Base-by-base conservation (phyloP, 2,888 invertebrate species). In the Synanthedon tipuliformis region DNA sequence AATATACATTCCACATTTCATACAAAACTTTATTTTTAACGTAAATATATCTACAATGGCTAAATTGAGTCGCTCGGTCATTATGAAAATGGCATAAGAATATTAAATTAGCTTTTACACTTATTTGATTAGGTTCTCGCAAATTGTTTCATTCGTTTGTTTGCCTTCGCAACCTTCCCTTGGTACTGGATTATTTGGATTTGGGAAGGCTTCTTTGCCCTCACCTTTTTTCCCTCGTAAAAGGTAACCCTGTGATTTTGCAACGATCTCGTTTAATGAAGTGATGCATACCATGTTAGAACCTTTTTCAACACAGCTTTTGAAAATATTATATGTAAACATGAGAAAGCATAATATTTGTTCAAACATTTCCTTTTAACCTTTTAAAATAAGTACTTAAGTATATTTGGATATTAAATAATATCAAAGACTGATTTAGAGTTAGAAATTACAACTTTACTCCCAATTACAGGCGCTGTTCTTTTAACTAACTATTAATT, bases 41-140 rank as follows among this genome's bases (percentile, higher is more conserved):
- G 23, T 4, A 23, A 23, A 23, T 4, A 23, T 23, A 23, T 23
- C 4, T 23, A 23, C 23, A 23, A 23, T 23, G 48, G 23, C 58
- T 66, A 71, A 75, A 81, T 81, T 81, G 78, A 81, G 76, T 63
- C 66, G 71, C 79, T 71, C 69, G 68, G 70, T 73, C 71, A 71
- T 81, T 81, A 82, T 81, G 81, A 67, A 77, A 81, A 82, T 79
- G 61, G 59, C 55, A 45, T 49, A 61, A 67, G 65, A 76, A 74
- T 78, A 80, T 78, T 64, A 78, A 79, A 77, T 75, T 72, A 69
- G 65, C 69, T 73, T 72, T 71, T 71, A 73, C 80, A 78, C 81
- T 82, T 81, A 78, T 78, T 79, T 77, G 10, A 34, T 34, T 34
- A 34, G 77, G 75, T 78, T 69, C 68, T 65, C 73, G 71, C 75